Conservation (phyloP, 2,888 invertebrate genomes). For the Lobophora halterata region DNA sequence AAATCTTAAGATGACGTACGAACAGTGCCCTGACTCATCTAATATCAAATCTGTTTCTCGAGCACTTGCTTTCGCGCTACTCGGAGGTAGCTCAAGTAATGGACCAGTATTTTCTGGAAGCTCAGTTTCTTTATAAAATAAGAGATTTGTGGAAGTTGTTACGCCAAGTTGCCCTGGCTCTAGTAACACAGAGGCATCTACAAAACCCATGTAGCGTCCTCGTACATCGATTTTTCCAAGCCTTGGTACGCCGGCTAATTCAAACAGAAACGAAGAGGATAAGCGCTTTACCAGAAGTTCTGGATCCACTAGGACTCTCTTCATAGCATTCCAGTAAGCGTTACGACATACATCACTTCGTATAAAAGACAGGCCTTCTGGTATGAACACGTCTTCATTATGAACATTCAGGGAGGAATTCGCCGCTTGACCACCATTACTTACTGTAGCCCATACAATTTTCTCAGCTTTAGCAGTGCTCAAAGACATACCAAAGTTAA, state of each 20-base stretch:
- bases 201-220: constrained; percentile 61
- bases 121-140: constrained; percentile 48
- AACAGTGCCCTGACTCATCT: constrained; percentile 55
- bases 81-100: constrained; percentile 58
- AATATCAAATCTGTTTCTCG: constrained; percentile 45
- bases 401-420: constrained; percentile 49
- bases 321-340: constrained; percentile 66
- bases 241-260: constrained; percentile 66
- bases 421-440: constrained; percentile 48
- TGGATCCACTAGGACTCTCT: constrained; percentile 60
- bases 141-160: constrained; percentile 50
- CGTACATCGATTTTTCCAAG: constrained; percentile 60
- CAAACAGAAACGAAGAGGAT: constrained; percentile 50
- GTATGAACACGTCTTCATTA: constrained; percentile 55
- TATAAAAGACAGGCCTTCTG: constrained; percentile 43
- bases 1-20: constrained; percentile 57
- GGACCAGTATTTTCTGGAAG: constrained; percentile 46
- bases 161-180: constrained; percentile 57
- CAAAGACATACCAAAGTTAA: constrained; percentile 59
- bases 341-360: constrained; percentile 44
- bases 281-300: constrained; percentile 43
- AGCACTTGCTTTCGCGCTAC: constrained; percentile 56
- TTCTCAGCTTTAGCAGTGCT: constrained; percentile 48
- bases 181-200: constrained; percentile 58
- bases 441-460: constrained; percentile 59